Base-by-base conservation (phyloP, 2,888 invertebrate species). In the Nebria salina region DNA sequence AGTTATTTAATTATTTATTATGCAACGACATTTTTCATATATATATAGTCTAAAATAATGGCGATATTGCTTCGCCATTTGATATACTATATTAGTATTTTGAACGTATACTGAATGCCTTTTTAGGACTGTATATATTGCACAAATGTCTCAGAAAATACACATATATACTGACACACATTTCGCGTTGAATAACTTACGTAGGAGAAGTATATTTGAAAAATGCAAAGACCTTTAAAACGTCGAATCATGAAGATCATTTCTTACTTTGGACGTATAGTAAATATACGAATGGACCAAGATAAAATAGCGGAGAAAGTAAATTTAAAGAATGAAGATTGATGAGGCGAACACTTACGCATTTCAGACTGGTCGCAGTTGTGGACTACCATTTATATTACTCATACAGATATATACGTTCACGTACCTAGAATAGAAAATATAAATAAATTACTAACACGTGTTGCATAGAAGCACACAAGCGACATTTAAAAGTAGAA, bases 291-390 rank as follows among this genome's bases (percentile, higher is more conserved):
- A 65, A 64, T 80, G 75, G 75, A 80, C 80, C 64, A 80, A 80
- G 80, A 80, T 75, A 80, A 80, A 80, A 75, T 75, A 80, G 70
- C 72, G 65, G 41, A 7, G 75, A 80, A 80, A 80, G 75, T 75
- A 80, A 80, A 80, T 80, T 75, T 72, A 75, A 80, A 80, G 80
- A 75, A 80, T 75, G 80, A 80, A 80, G 80, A 80, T 80, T 75
- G 80, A 80, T 80, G 80, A 75, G 25, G 70, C 13, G 1, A 70
- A 70, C 70, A 70, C 70, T 70, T 70, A 70, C 70, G 26, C 34
- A 20, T 20, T 54, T 54, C 34, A 34, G 34, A 34, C 34, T 20
- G 70, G 70, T 70, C 26, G 34, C 54, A 70, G 20, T 20, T 26
- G 11, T 70, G 66, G 25, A 66, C 70, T 1, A 54, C 25, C 70